These are phyloP conservation scores for Rotaria macrura DNA, from an alignment of 2,888 invertebrate genomes.

Conservation along the genomic window DNA sequence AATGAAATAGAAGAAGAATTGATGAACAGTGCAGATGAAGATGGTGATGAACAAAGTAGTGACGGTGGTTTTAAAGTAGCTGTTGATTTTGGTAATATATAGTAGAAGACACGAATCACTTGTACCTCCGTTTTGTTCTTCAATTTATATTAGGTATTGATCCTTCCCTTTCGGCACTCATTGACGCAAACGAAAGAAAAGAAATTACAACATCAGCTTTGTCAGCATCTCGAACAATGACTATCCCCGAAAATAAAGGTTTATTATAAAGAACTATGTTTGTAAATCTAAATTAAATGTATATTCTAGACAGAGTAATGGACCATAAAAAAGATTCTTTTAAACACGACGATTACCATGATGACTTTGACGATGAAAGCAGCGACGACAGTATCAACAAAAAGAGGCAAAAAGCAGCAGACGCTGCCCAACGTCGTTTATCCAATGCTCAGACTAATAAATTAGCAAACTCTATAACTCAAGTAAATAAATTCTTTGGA, in stretches of 20 bases:
- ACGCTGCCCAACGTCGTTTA: not conserved
- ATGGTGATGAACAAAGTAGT: slow-evolving; percentile 22
- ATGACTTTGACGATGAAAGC: no score
- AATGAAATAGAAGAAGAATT: not conserved
- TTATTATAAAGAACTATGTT: not conserved
- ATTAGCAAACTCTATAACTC: not conserved
- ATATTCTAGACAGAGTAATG: not conserved
- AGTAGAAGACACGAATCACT: not conserved
- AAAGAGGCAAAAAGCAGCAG: not conserved
- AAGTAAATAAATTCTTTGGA: not conserved
- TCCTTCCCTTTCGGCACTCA: not conserved
- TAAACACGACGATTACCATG: not conserved
- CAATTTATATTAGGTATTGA: not conserved
- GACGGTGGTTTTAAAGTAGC: slow-evolving; percentile 27
- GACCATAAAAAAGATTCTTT: not conserved
- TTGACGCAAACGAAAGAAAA: not conserved
- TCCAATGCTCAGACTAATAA: not conserved
- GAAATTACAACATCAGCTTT: not conserved
- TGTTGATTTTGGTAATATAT: slow-evolving; percentile 28
- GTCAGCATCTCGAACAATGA: not conserved
- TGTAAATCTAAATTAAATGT: not conserved
- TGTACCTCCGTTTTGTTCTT: no score
- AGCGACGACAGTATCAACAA: no score
- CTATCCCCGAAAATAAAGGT: not conserved
- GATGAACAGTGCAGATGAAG: not conserved